phyloP scores from a whole-genome alignment of 2,113 vertebrate species.

The Natator depressus region DNA sequence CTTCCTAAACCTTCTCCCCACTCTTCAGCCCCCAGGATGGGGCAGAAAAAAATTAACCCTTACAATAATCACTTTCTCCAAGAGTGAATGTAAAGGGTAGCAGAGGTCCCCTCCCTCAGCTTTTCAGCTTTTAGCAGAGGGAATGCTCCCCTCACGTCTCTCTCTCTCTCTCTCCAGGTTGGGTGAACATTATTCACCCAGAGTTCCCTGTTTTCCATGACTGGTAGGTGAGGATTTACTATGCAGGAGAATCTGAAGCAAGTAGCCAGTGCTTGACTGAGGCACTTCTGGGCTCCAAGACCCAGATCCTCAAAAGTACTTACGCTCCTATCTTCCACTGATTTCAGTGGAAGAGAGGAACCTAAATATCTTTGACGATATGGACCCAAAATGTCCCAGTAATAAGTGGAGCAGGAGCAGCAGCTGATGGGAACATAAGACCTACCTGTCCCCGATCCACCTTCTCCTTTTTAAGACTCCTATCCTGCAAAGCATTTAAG shows the following conservation, averaged over 20 bases:
- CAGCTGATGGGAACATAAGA: not conserved
- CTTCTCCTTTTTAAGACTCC: not conserved
- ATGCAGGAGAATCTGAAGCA: not conserved
- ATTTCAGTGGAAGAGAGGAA: not conserved
- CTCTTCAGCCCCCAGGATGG: not conserved
- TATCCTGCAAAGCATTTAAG: rapidly evolving
- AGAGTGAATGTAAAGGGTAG: not conserved
- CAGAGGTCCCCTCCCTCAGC: not conserved
- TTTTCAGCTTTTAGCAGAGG: not conserved
- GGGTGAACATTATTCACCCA: not conserved
- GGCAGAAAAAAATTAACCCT: not conserved
- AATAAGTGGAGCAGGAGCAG: not conserved
- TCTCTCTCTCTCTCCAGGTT: not conserved
- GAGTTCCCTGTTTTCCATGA: not conserved
- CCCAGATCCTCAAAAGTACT: not conserved
- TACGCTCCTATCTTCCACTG: not conserved
- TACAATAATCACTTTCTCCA: not conserved
- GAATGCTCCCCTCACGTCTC: not conserved
- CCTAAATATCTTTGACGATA: not conserved
- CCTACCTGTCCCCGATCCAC: no score
- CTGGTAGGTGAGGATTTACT: not conserved
- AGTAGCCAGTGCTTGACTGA: not conserved
- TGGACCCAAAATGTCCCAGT: not conserved
- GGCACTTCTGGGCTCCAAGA: not conserved
- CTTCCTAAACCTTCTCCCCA: not conserved